A percentile compares a stretch with the other conserved stretches of the same genome.
Conservation (phyloP, 2,888 invertebrate species). For the Labia minor region DNA sequence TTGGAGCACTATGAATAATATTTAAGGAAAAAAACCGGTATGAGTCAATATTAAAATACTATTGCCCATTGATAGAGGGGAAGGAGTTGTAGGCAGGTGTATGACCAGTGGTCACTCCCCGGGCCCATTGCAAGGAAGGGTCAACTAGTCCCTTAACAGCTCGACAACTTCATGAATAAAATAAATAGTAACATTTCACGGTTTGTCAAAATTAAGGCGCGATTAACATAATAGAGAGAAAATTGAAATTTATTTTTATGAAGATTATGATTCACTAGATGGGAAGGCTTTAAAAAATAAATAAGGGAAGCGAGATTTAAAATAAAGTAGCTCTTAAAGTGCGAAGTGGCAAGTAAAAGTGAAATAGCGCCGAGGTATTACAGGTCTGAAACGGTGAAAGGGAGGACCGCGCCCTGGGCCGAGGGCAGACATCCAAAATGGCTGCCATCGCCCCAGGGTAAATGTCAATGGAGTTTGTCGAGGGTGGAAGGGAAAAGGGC, state of each 20-base stretch:
- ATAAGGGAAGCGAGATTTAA: slow-evolving; percentile 6
- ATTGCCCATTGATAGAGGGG: neutral
- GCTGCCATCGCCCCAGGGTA: neutral
- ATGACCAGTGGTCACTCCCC: neutral
- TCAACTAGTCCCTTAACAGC: neutral
- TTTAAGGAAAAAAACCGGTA: neutral
- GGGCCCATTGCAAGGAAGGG: neutral
- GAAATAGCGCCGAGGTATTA: neutral
- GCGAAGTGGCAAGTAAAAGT: neutral
- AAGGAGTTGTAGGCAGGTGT: neutral
- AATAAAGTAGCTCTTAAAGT: neutral
- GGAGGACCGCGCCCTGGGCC: slow-evolving; percentile 13
- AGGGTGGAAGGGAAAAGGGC: slow-evolving; percentile 7
- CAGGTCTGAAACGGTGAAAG: neutral
- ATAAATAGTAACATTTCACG: neutral
- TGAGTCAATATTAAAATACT: neutral
- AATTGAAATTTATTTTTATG: slow-evolving; percentile 6
- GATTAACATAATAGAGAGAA: neutral
- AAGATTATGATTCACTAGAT: neutral
- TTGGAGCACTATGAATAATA: neutral
- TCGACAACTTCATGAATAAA: neutral
- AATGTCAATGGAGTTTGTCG: slow-evolving; percentile 8
- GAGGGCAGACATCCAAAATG: slow-evolving; percentile 1
- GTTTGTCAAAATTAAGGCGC: neutral
- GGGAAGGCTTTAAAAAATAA: neutral